Base-by-base conservation (phyloP, 2,888 invertebrate genomes). In the Itoplectis maculator region DNA sequence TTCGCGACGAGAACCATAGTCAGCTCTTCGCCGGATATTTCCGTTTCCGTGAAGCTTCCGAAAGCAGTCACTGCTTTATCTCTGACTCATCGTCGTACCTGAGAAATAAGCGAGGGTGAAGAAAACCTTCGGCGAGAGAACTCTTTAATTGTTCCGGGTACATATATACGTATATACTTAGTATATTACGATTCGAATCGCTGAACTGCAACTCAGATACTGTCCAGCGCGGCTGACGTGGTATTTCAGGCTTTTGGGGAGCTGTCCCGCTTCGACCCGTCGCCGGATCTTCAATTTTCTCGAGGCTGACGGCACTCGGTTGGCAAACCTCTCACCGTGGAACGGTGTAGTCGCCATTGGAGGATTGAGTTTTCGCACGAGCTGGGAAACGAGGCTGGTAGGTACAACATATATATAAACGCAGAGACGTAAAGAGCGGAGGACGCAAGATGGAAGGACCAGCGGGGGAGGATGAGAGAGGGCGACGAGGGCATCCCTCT, bases 311-410 rank as follows among this genome's bases (percentile, higher is more conserved):
- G 54, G 51, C 47, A 61, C 42, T 72, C 61, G 45, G 66, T 77
- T 65, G 54, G 45, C 61, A 18, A 37, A 68, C 45, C 45, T 68
- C 51, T 69, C 63, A 49, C 54, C 37, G 23, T 18, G 47, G 13
- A 61, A 66, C 70, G 49, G 51, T 18, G 37, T 45, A 73, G 56
- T 59, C 42, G 59, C 61, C 47, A 45, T 35, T 15, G 9, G 54
- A 23, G 69, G 68, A 78, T 81, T 78, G 73, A 69, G 54, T 81
- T 81, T 74, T 51, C 69, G 63, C 69, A 78, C 73, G 54, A 73
- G 51, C 54, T 45, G 45, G 61, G 29, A 29, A 56, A 73, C 40
- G 61, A 45, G 59, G 13, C 29, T 29, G 35, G 49, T 15, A 13
- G 35, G 37, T 42, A n/a, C n/a, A n/a, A 20, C 3, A 45, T 61